Base-by-base conservation (phyloP, 1,140 invertebrate species). In the Drosophila parabipectinata region DNA sequence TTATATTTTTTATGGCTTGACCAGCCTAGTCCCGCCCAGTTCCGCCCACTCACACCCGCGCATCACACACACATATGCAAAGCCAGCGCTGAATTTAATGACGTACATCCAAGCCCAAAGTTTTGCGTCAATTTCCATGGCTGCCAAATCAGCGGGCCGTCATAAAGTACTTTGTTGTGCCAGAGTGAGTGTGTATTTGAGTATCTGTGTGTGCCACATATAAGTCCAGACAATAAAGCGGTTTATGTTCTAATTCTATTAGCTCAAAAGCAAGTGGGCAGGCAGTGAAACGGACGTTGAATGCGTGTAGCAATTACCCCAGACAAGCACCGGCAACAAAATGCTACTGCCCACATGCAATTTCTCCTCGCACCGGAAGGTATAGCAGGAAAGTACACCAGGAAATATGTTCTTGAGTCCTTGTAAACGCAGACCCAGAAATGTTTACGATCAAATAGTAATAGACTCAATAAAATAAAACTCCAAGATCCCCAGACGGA, bases 201-300 rank as follows among this genome's bases (percentile, higher is more conserved):
- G 51, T 14, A 50, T 63, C 18, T 21, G 37, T 56, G 48, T 63
- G 54, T 48, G 59, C 47, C 48, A 53, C 37, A 24, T 48, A 56
- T 55, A 48, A 57, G 57, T 61, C 67, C 77, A 52, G 77, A 68
- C 78, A 78, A 85, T 87, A 82, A 85, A 85, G 82, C 74, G 78
- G 82, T 85, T 85, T 85, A 85, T 85, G 78, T 59, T 82, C 82
- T 87, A 85, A 85, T 85, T 85, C 82, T 85, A 85, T 85, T 85
- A 85, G 82, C 69, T 63, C 48, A 64, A 77, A 77, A 71, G 66
- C 69, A 68, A 76, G 72, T 74, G 72, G 39, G 48, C 50, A 24
- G 72, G 54, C 72, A 59, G 41, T 64, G 39, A 75, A 75, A 75
- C 58, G 72, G 62, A 32, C 54, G 34, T 32, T 30, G 51, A 67